Evolutionary conservation across 2,113 vertebrate species (phyloP), one percentile per base, ranked within the genome.

Genomic region (Diadophis punctatus): DNA sequence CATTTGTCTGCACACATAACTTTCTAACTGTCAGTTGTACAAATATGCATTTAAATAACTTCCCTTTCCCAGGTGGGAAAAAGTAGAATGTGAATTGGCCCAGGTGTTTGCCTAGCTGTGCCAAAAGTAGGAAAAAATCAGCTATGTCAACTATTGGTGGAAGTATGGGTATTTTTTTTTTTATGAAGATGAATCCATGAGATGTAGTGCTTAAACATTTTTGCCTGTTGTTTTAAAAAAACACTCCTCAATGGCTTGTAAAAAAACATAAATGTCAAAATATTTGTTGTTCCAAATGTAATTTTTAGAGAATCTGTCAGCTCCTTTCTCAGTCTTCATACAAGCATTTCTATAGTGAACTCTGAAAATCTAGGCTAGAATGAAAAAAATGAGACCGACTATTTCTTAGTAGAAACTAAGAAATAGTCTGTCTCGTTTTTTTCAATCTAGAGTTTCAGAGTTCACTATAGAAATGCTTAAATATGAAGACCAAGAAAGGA

Each of bases 101-200:
- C 95, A 96, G 96, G 95, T 97, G 95, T 95, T 96, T 95, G 94
- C 6, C 30, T 94, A 95, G 91, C 90, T 43, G 43, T 95, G 95
- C 96, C 95, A 92, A 95, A 86, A 2, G 90, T 89, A 96, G 95
- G 93, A 88, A 89, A 56, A 93, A 89, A 91, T 91, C 94, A 95
- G 92, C 89, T 88, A 85, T 85, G 14, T 60, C 92, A 58, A 16
- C 86, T 93, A 34, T 55, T 22, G 30, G 93, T 22, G 93, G 39
- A 91, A 91, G 87, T 95, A 92, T 95, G 94, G 95, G 94, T 96
- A 96, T 93, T 87, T 18, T 93, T 87, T 18, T 93, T 34, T 93
- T 93, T 23, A 63, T 52, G 90, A 60, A 25, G 10, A 80, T 94
- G 88, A 86, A 43, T 91, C 56, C 93, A 51, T 0, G 0, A 91